These are phyloP conservation scores for Zaprionus kolodkinae DNA, from an alignment of 1,140 invertebrate genomes.

Conservation along the genomic window DNA sequence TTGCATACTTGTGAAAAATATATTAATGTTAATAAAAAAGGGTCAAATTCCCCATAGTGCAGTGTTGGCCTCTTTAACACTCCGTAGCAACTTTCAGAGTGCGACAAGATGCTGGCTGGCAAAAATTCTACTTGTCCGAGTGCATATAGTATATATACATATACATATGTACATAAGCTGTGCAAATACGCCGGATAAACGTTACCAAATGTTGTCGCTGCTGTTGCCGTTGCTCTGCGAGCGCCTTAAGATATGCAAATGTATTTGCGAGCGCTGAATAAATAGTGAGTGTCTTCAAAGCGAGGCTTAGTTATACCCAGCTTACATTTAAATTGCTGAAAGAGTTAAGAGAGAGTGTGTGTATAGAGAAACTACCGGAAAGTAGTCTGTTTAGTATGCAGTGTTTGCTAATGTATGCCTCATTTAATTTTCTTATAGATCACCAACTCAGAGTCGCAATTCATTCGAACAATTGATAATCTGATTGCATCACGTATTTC, in stretches of 20 bases:
- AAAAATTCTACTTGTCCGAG: conserved; percentile 67
- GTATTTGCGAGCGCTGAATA: conserved; percentile 72
- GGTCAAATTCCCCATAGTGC: background rate
- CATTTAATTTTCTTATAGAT: conserved; percentile 47
- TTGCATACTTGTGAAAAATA: too few species aligned
- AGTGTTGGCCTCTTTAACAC: conserved; percentile 19
- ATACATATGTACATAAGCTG: conserved; percentile 53
- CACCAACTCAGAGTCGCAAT: conserved; percentile 69
- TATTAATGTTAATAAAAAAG: too few species aligned
- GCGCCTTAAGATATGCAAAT: conserved; percentile 73
- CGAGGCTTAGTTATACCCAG: conserved; percentile 33
- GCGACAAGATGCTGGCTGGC: conserved; percentile 80
- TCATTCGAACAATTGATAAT: conserved; percentile 78
- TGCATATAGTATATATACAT: conserved; percentile 6
- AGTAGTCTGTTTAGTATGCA: conserved; percentile 8
- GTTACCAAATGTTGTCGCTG: conserved; percentile 69
- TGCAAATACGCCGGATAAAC: conserved; percentile 60
- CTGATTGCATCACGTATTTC: conserved; percentile 78
- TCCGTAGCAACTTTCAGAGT: conserved; percentile 77
- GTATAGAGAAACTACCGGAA: background rate
- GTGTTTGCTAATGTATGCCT: background rate
- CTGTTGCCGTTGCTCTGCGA: conserved; percentile 13
- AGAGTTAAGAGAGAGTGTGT: background rate
- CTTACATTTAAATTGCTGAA: background rate
- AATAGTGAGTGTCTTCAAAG: conserved; percentile 56